phyloP scores from a whole-genome alignment of 2,797 vertebrate species.

The Micrastur ruficollis region DNA sequence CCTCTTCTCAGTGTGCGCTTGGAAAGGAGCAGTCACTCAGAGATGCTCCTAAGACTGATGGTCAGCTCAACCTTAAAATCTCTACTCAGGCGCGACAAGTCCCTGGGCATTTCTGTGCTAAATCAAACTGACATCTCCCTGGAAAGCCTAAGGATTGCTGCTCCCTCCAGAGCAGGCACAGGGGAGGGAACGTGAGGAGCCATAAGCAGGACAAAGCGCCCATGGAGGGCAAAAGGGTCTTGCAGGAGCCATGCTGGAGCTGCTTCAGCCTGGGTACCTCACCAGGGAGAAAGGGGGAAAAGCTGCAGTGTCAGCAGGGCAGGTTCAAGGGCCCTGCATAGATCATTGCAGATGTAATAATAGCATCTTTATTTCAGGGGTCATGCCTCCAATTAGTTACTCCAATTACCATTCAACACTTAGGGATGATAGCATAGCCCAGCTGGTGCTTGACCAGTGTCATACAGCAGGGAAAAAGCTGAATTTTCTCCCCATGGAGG shows the following conservation, averaged over 20 bases:
- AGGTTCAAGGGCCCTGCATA: neutral
- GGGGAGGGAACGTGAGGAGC: neutral
- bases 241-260: neutral
- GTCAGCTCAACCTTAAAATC: neutral
- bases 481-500: neutral
- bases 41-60: neutral
- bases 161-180: neutral
- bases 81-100: neutral
- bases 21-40: neutral
- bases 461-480: neutral
- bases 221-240: neutral
- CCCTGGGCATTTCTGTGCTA: neutral
- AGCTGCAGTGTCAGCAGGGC: neutral
- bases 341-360: neutral
- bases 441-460: neutral
- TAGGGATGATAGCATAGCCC: neutral
- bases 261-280: neutral
- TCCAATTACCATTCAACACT: neutral
- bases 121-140: neutral
- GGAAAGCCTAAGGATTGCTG: neutral
- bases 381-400: neutral
- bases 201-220: neutral
- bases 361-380: neutral
- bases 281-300: neutral
- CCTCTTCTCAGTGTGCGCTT: accelerated